Conservation (phyloP, 2,113 vertebrate species). For the Gyps fulvus region DNA sequence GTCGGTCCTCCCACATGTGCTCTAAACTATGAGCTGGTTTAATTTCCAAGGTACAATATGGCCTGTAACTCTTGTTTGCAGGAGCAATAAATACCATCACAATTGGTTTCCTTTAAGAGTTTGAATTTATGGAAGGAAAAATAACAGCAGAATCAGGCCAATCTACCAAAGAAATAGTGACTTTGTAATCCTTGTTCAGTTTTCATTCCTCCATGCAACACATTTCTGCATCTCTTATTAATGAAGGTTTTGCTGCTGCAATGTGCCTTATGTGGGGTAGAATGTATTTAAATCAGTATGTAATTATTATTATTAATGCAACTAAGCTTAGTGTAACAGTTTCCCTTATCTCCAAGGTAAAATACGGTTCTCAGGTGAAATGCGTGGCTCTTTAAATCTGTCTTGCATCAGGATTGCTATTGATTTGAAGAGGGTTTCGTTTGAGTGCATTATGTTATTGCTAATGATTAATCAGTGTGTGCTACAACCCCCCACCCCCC, state of each 20-base stretch:
- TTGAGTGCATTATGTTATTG: background rate
- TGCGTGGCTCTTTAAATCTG: background rate
- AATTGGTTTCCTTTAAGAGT: background rate
- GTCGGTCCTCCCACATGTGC: background rate
- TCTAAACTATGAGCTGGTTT: background rate
- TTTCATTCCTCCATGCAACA: background rate
- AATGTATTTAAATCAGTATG: background rate
- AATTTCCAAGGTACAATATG: background rate
- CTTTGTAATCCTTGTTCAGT: background rate
- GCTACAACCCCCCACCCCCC: background rate
- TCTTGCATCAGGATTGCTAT: background rate
- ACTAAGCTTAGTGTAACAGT: background rate
- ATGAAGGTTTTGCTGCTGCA: background rate
- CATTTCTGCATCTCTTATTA: background rate
- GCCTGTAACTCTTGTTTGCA: background rate
- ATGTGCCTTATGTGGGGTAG: background rate
- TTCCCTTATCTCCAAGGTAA: conserved; percentile 10
- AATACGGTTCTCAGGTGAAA: background rate
- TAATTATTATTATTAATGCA: conserved; percentile 13
- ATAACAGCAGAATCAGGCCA: background rate
- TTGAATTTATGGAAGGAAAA: background rate
- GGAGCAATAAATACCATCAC: background rate
- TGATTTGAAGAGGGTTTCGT: background rate
- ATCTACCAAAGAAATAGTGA: background rate
- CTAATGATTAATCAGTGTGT: background rate